Conservation (phyloP, 1,140 invertebrate species). For the Pogonomyrmex barbatus region DNA sequence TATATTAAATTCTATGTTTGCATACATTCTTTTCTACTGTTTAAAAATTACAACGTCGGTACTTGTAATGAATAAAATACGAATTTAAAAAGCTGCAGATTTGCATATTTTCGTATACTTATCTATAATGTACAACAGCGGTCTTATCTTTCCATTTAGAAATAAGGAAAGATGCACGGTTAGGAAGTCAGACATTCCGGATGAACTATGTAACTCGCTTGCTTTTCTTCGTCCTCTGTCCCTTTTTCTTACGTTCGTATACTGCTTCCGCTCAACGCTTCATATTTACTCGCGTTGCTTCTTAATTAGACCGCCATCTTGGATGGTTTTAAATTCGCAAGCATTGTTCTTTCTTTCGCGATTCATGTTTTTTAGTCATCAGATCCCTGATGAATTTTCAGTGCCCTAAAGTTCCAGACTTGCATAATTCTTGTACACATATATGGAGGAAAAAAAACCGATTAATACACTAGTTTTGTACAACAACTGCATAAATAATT, state of each 20-base stretch:
- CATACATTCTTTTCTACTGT: not conserved
- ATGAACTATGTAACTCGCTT: conserved; percentile 34
- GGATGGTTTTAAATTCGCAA: conserved; percentile 68
- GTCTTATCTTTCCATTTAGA: conserved; percentile 16
- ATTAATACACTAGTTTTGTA: not conserved
- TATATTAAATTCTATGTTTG: not conserved
- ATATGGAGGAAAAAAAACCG: not conserved
- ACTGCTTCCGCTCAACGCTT: conserved; percentile 64
- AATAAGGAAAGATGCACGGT: conserved; percentile 50
- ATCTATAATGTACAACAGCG: conserved; percentile 36
- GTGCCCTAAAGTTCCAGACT: not conserved
- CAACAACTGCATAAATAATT: not conserved
- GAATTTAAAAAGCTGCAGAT: not conserved
- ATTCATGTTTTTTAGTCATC: conserved; percentile 60
- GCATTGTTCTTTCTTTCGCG: conserved; percentile 70
- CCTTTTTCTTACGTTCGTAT: conserved; percentile 43
- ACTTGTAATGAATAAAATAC: conserved; percentile 10
- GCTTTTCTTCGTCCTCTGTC: conserved; percentile 21
- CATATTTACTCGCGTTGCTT: conserved; percentile 77
- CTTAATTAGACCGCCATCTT: conserved; percentile 80
- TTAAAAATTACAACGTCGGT: conserved; percentile 3
- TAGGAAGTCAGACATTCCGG: conserved; percentile 45
- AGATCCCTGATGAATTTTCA: conserved; percentile 36
- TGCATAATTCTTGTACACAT: not conserved
- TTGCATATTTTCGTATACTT: conserved; percentile 4